phyloP scores from a whole-genome alignment of 2,888 invertebrate genomes.

The Cryptocheilus praepositus region DNA sequence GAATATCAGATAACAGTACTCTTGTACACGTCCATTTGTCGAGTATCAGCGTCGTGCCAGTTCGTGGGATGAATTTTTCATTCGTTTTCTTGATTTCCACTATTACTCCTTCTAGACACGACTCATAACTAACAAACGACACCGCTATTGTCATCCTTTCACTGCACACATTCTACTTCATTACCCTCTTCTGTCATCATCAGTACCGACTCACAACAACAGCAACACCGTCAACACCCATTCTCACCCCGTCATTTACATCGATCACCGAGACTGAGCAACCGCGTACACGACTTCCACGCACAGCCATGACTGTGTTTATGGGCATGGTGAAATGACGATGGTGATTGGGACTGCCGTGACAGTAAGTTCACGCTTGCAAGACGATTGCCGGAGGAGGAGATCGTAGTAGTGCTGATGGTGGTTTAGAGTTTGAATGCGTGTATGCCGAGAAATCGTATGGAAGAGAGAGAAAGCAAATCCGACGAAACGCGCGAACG shows the following conservation, averaged over 20 bases:
- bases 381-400: neutral
- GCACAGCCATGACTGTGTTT: slow-evolving; percentile 50
- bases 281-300: slow-evolving; percentile 6
- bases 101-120: neutral
- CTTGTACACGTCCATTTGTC: no score
- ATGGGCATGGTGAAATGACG: slow-evolving; percentile 51
- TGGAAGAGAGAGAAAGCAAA: neutral
- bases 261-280: no score
- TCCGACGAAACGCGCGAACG: neutral
- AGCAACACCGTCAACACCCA: no score
- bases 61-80: no score
- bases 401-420: slow-evolving; percentile 38
- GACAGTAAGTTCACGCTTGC: slow-evolving; percentile 14
- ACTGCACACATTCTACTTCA: neutral
- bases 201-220: no score
- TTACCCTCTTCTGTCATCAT: neutral
- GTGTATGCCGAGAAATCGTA: neutral
- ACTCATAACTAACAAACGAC: neutral
- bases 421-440: slow-evolving; percentile 30
- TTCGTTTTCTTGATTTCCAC: slow-evolving; percentile 2
- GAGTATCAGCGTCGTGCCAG: no score
- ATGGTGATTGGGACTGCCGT: slow-evolving; percentile 14
- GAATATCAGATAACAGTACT: no score
- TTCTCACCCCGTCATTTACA: no score
- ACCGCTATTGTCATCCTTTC: neutral